Evolutionary conservation across 2,797 vertebrate genomes (phyloP).

Genomic region (Danio kyathit): DNA sequence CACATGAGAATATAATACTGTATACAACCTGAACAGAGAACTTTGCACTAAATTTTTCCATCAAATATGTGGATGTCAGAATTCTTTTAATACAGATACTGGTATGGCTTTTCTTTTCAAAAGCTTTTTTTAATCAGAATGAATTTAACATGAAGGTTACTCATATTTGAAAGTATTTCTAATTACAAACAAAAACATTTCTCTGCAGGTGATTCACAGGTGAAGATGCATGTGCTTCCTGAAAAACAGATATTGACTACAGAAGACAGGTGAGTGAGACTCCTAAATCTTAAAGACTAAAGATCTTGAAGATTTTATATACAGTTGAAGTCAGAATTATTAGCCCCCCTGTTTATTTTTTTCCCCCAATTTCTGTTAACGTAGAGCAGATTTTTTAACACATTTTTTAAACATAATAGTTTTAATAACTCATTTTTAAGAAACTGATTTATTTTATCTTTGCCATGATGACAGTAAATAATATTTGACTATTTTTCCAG

Average conservation of each 20-base stretch:
- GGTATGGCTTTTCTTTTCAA: background rate
- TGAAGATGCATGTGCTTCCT: conserved; percentile 81
- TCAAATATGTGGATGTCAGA: background rate
- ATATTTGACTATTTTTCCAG: no score
- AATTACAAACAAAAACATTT: conserved; percentile 1
- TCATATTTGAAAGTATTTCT: background rate
- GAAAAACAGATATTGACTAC: conserved; percentile 89
- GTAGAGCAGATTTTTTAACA: no score
- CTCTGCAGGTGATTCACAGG: conserved; percentile 67
- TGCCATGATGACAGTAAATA: no score
- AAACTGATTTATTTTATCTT: no score
- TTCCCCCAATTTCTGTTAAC: no score
- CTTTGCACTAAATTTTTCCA: conserved; percentile 58
- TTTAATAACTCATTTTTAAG: no score
- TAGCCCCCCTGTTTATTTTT: no score
- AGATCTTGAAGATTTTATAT: background rate
- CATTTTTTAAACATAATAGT: no score
- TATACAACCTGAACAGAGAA: conserved; percentile 67
- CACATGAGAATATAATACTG: conserved; percentile 62
- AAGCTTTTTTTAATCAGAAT: background rate
- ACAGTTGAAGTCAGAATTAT: no score
- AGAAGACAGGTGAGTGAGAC: conserved; percentile 72
- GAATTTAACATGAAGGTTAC: background rate
- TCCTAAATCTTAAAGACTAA: background rate
- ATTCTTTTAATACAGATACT: background rate